Evolutionary conservation across 2,888 invertebrate genomes (phyloP), one percentile per base, ranked within the genome.

Genomic region (Protonemura montana): DNA sequence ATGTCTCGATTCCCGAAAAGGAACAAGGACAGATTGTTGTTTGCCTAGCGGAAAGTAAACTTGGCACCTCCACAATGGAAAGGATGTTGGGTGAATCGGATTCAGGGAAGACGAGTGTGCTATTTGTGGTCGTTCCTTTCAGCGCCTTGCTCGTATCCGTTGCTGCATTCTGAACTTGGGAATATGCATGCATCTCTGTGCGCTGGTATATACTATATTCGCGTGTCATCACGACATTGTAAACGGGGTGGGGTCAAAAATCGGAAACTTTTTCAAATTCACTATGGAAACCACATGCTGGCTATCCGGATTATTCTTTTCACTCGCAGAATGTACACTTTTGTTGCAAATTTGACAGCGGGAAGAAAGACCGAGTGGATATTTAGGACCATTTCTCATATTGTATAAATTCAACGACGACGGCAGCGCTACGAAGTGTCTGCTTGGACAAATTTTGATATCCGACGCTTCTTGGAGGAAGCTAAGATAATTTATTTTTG

Each of bases 361-460:
- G 7, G 29, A 81, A 81, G 81, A 30, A 81, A 81, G 81, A 59
- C 59, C 16, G 59, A 59, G 59, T 59, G 59, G 59, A 78, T 21
- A 82, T 35, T 41, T 41, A 41, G 82, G 35, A 82, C 30, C 82
- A 82, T 82, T 82, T 82, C 82, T 82, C 82, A 82, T 42, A 6
- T 41, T 26, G n/a, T 42, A 26, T 82, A 35, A 30, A 35, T 41
- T 59, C 59, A 21, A 59, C 59, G 59, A 21, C 21, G 59, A 21
- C 59, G 21, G 35, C 25, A 13, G 30, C n/a, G 30, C 27, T 26
- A 82, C 82, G 26, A 25, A 29, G 30, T 41, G 82, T 82, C 82
- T 82, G 82, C 16, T 82, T 25, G 26, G 82, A 82, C 82, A 82
- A 82, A 82, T 82, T 82, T 82, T 82, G 82, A 82, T 82, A 35